Conservation (phyloP, 2,113 vertebrate genomes). For the Hippotragus niger region DNA sequence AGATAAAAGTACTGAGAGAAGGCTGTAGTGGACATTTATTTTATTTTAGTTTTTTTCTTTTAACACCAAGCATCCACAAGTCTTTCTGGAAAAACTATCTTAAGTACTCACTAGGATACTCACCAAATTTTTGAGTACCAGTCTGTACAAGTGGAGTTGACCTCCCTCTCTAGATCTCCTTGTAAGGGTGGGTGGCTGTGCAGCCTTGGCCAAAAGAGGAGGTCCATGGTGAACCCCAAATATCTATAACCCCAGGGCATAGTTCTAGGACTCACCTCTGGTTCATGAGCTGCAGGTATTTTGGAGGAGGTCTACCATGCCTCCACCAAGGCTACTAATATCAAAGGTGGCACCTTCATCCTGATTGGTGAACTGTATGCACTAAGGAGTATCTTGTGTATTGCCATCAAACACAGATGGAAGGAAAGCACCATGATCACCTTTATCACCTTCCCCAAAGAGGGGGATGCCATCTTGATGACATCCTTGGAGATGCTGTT, state of each 20-base stretch:
- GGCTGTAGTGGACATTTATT: no score
- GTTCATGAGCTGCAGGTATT: conserved; percentile 91
- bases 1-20: no score
- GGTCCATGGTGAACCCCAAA: conserved; percentile 79
- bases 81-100: no score
- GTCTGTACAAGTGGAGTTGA: background rate
- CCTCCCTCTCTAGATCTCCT: background rate
- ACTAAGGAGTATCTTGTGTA: conserved; percentile 91
- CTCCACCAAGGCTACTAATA: conserved; percentile 91
- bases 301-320: conserved; percentile 90
- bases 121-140: background rate
- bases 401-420: conserved; percentile 83
- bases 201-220: background rate
- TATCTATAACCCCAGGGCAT: background rate
- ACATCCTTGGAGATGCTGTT: conserved; percentile 84
- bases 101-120: no score
- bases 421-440: conserved; percentile 84
- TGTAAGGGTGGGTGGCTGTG: background rate
- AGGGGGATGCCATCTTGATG: conserved; percentile 84
- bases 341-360: conserved; percentile 87
- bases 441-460: conserved; percentile 85
- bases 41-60: no score
- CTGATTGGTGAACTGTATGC: conserved; percentile 85
- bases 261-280: conserved; percentile 82
- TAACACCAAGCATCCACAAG: no score